phyloP scores from a whole-genome alignment of 2,888 invertebrate species.

The Latheticus oryzae region DNA sequence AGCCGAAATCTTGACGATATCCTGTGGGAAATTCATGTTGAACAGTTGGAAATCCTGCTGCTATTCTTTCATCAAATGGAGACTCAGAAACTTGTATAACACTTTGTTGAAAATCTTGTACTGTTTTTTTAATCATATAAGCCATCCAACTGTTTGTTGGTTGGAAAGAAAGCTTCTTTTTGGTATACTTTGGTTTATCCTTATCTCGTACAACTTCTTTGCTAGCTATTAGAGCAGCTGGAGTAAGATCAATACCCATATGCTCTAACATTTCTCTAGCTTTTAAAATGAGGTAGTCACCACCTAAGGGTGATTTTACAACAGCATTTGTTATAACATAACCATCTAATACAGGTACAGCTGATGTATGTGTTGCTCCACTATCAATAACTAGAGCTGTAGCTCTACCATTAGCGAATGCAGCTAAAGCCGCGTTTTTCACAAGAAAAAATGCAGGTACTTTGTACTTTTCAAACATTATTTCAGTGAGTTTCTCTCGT shows the following conservation, averaged over 20 bases:
- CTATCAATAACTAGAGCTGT: conserved; percentile 94
- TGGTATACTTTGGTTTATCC: conserved; percentile 86
- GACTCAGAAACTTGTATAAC: conserved; percentile 84
- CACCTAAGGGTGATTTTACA: conserved; percentile 95
- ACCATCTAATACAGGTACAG: conserved; percentile 93
- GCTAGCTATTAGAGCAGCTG: conserved; percentile 73
- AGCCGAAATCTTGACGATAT: conserved; percentile 95
- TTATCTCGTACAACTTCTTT: conserved; percentile 93
- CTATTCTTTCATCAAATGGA: conserved; percentile 89
- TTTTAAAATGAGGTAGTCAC: conserved; percentile 91
- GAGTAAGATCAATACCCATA: conserved; percentile 71
- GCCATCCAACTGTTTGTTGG: conserved; percentile 93
- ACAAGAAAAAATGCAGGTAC: conserved; percentile 98
- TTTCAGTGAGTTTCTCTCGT: conserved; percentile 93
- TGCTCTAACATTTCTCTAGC: conserved; percentile 69
- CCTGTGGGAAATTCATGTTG: conserved; percentile 99
- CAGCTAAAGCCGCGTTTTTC: conserved; percentile 97
- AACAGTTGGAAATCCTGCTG: conserved; percentile 87
- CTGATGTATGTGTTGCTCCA: conserved; percentile 97
- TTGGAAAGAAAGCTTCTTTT: conserved; percentile 82
- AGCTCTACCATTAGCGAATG: conserved; percentile 94
- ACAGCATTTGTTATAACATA: conserved; percentile 96
- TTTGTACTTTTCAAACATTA: conserved; percentile 98
- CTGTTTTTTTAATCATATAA: conserved; percentile 90
- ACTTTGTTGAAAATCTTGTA: conserved; percentile 79